Conservation (phyloP, 2,113 vertebrate genomes). For the Nothoprocta perdicaria region DNA sequence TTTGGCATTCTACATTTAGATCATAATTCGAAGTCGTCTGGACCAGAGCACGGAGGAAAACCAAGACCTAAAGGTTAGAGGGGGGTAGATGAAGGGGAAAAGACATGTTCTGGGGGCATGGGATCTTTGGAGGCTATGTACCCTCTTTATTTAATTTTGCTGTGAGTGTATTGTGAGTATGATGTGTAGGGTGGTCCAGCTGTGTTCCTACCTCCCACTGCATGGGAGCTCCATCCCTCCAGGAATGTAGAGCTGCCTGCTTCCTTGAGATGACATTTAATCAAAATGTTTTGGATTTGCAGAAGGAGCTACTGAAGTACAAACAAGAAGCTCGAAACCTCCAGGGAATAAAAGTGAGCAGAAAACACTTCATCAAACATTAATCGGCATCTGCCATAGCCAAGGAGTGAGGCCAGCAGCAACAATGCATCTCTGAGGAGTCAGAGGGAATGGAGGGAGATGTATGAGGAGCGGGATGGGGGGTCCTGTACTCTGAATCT, state of each 20-base stretch:
- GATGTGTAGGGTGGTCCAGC: not conserved
- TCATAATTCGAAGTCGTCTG: conserved; percentile 90
- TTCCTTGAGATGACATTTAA: conserved; percentile 24
- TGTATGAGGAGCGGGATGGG: not conserved
- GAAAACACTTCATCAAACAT: not conserved
- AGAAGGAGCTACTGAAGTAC: conserved; percentile 92
- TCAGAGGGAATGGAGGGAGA: not conserved
- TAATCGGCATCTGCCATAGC: not conserved
- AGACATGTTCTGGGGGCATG: not conserved
- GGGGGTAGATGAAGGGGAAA: not conserved
- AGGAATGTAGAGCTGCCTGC: not conserved
- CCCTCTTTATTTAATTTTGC: not conserved
- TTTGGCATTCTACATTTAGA: conserved; percentile 70
- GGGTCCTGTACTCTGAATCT: not conserved
- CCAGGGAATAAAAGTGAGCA: conserved; percentile 92
- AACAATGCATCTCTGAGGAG: not conserved
- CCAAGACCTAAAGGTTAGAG: conserved; percentile 90
- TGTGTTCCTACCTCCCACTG: not conserved
- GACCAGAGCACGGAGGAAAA: conserved; percentile 96
- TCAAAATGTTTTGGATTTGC: conserved; percentile 64
- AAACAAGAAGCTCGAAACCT: conserved; percentile 93
- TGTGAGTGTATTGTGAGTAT: not conserved
- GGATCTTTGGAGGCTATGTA: not conserved
- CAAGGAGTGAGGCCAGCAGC: not conserved
- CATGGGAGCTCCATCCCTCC: not conserved